Percentiles rank a stretch among this genome's conserved stretches.
These are phyloP conservation scores for Gallinago undulata DNA, from an alignment of 2,113 vertebrate genomes.

Conservation along the genomic window DNA sequence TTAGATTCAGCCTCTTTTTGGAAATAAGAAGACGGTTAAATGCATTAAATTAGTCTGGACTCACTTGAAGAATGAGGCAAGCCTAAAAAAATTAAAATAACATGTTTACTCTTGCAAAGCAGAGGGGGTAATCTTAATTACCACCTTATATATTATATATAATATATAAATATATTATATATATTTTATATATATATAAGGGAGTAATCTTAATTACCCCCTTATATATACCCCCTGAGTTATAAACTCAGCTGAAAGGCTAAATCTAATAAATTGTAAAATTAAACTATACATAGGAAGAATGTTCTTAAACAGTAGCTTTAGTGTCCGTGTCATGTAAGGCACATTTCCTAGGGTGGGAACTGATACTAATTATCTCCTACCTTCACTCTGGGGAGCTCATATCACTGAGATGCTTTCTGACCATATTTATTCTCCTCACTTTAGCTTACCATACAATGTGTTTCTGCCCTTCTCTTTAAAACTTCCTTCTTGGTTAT, in stretches of 20 bases:
- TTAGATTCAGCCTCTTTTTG: neutral
- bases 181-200: neutral
- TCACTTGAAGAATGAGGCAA: neutral
- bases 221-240: neutral
- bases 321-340: neutral
- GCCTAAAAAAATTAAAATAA: neutral
- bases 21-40: neutral
- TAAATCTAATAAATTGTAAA: neutral
- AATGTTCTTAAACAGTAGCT: neutral
- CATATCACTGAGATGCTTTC: neutral
- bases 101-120: neutral
- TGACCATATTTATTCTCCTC: neutral
- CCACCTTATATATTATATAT: neutral
- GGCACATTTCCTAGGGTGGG: neutral
- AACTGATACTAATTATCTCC: neutral
- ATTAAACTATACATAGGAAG: neutral
- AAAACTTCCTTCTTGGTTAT: neutral
- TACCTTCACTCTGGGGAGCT: neutral
- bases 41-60: neutral
- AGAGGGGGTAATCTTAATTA: neutral
- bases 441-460: neutral
- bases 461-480: neutral
- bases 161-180: too few species aligned
- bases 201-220: neutral
- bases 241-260: neutral